phyloP scores from a whole-genome alignment of 2,888 invertebrate genomes.

The Parelbella ahira region DNA sequence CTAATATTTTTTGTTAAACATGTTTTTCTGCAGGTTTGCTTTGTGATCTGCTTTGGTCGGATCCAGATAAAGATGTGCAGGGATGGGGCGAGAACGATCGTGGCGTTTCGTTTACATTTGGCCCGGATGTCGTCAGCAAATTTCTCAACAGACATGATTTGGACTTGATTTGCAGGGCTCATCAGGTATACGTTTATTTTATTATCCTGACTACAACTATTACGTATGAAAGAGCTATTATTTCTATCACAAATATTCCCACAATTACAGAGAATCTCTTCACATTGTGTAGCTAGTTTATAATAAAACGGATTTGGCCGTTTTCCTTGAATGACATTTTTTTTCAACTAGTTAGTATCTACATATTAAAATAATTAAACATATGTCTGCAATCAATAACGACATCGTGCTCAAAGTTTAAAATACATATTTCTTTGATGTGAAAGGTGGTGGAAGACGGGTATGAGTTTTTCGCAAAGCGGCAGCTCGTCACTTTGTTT shows the following conservation, averaged over 20 bases:
- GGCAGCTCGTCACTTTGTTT: constrained; percentile 98
- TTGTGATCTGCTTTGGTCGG: constrained; percentile 98
- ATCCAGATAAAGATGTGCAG: constrained; percentile 96
- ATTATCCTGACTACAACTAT: no score
- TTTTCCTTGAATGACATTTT: no score
- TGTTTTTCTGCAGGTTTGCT: constrained; percentile 84
- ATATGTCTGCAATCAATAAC: no score
- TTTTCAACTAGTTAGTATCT: no score
- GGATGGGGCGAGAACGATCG: constrained; percentile 99
- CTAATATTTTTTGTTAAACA: background rate
- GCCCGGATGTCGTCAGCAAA: constrained; percentile 97
- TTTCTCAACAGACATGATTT: constrained; percentile 97
- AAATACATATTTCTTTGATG: constrained; percentile 11
- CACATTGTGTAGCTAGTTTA: no score
- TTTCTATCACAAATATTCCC: no score
- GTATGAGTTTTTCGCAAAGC: constrained; percentile 99
- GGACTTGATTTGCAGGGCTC: constrained; percentile 98
- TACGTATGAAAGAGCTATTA: no score
- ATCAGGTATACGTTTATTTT: constrained; percentile 92
- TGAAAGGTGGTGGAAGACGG: constrained; percentile 97
- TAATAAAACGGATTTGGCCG: no score
- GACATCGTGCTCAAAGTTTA: no score
- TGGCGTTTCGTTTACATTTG: constrained; percentile 99
- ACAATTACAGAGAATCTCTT: no score
- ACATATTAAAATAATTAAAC: no score